phyloP scores from a whole-genome alignment of 2,113 vertebrate species.

The Chiloscyllium plagiosum region DNA sequence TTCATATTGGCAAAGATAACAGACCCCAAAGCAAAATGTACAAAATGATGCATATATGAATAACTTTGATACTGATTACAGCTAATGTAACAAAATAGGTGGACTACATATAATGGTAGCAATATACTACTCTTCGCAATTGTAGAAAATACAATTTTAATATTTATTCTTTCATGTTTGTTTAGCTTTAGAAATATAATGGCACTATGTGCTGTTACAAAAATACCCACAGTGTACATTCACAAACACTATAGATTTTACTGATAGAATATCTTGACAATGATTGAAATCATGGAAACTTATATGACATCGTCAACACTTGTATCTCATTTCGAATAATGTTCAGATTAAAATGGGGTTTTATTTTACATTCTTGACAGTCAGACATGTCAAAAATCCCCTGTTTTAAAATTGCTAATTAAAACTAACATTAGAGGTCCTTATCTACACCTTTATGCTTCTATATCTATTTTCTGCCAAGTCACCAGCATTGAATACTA shows the following conservation, averaged over 20 bases:
- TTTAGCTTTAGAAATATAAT: not conserved
- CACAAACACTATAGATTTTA: not conserved
- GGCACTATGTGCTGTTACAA: not conserved
- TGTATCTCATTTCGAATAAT: not conserved
- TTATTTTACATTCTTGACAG: not conserved
- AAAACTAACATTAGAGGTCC: not conserved
- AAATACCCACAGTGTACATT: not conserved
- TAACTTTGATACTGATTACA: not conserved
- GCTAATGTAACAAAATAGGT: not conserved
- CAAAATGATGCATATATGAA: not conserved
- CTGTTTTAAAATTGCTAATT: not conserved
- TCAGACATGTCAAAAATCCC: not conserved
- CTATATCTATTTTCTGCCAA: not conserved
- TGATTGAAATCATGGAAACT: not conserved
- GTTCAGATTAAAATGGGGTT: not conserved
- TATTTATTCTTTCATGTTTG: too few species aligned
- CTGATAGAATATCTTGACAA: not conserved
- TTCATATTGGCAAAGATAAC: not conserved
- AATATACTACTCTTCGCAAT: too few species aligned
- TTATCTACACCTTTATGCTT: not conserved
- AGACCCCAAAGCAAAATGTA: not conserved
- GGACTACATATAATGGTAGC: too few species aligned
- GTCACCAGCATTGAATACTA: not conserved
- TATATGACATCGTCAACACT: not conserved
- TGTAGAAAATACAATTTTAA: too few species aligned